These are phyloP conservation scores for Bradypodion pumilum DNA, from an alignment of 2,797 vertebrate species.

Conservation along the genomic window DNA sequence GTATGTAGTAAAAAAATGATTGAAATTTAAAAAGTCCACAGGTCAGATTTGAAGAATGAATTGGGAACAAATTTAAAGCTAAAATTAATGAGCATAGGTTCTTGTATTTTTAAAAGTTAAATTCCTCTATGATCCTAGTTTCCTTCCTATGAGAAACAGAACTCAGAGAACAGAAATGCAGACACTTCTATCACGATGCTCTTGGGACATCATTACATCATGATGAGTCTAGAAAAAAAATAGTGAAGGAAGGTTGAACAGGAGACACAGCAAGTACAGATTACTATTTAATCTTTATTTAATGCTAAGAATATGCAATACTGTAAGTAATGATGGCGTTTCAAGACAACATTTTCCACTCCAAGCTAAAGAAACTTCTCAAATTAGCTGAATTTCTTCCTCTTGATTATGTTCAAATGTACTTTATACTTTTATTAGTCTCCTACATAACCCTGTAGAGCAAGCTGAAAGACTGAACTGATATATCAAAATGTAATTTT, in stretches of 20 bases:
- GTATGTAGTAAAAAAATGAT: not conserved
- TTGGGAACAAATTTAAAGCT: not conserved
- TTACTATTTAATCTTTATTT: not conserved
- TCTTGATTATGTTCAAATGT: not conserved
- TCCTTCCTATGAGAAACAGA: not conserved
- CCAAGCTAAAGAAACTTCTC: too few relatives aligned
- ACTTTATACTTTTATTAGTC: not conserved
- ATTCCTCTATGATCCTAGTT: not conserved
- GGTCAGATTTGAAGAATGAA: not conserved
- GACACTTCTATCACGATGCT: not conserved
- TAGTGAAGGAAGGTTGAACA: not conserved
- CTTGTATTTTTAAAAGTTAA: too few relatives aligned
- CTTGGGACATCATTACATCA: not conserved
- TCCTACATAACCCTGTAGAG: not conserved
- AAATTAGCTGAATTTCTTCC: too few relatives aligned
- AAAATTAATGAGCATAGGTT: too few relatives aligned
- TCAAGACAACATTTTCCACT: too few relatives aligned
- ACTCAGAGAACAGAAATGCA: not conserved
- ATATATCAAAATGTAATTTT: not conserved
- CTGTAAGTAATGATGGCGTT: not conserved
- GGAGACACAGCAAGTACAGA: not conserved
- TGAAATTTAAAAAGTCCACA: not conserved
- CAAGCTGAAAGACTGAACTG: not conserved
- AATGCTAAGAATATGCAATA: not conserved
- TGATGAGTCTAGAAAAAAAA: not conserved